Evolutionary conservation across 2,113 vertebrate species (phyloP).

Genomic region (Anthoscopus minutus): DNA sequence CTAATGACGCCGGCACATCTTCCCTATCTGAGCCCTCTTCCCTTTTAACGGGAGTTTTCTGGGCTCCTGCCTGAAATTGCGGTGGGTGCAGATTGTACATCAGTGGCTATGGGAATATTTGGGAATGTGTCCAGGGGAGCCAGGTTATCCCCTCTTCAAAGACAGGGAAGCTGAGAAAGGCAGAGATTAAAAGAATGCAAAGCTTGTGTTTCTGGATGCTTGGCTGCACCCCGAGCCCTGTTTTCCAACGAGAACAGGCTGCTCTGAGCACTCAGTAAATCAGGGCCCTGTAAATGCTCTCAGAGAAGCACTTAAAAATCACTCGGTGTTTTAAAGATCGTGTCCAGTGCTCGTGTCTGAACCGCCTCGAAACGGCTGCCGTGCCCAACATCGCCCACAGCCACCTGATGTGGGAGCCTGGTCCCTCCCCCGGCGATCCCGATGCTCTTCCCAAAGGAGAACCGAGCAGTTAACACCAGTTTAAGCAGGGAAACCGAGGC

Average conservation of each 20-base stretch:
- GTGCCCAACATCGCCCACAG: background rate
- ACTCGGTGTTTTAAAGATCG: background rate
- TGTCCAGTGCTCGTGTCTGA: background rate
- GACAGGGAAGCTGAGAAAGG: background rate
- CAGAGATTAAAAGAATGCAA: background rate
- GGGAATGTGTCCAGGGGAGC: background rate
- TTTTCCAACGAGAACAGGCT: background rate
- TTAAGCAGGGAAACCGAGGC: background rate
- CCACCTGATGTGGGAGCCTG: fast-evolving
- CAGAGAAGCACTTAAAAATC: background rate
- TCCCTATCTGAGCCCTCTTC: background rate
- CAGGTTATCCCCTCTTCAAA: background rate
- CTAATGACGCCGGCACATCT: background rate
- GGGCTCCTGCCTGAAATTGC: background rate
- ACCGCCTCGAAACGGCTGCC: fast-evolving
- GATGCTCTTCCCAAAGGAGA: background rate
- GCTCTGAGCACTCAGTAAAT: constrained; percentile 8
- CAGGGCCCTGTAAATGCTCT: background rate
- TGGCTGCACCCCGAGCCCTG: background rate
- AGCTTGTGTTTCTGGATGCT: background rate
- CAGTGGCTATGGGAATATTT: background rate
- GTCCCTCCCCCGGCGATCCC: background rate
- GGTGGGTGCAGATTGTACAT: background rate
- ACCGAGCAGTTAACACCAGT: fast-evolving
- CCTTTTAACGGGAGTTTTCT: background rate